These are phyloP conservation scores for Girardinichthys multiradiatus DNA, from an alignment of 2,113 vertebrate genomes.

Conservation along the genomic window DNA sequence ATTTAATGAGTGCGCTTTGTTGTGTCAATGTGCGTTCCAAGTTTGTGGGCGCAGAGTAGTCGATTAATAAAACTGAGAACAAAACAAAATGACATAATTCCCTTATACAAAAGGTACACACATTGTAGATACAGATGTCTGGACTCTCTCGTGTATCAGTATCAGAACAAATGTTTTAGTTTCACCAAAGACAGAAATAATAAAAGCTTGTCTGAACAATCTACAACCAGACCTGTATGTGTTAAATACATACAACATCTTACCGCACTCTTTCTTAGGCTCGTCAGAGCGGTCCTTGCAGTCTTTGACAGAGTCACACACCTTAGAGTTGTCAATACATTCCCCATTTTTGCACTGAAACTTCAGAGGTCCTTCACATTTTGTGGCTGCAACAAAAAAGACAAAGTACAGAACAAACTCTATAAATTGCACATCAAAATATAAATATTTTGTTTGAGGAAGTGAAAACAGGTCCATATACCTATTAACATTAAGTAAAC, in stretches of 20 bases:
- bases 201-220: not conserved
- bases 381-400: constrained; percentile 78
- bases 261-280: constrained; percentile 96
- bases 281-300: constrained; percentile 98
- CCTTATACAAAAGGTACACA: no score
- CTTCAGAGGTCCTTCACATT: constrained; percentile 91
- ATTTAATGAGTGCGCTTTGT: not conserved
- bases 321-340: constrained; percentile 92
- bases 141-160: not conserved
- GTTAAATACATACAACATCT: constrained; percentile 55
- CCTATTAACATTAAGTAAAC: no score
- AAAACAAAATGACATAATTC: not conserved
- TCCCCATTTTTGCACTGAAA: constrained; percentile 97
- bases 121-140: not conserved
- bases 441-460: not conserved
- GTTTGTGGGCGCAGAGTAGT: no score
- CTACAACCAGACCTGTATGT: not conserved
- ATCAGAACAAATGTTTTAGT: not conserved
- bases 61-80: no score
- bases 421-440: not conserved
- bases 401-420: constrained; percentile 12
- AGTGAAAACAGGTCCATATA: not conserved
- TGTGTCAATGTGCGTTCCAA: not conserved
- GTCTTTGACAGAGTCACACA: constrained; percentile 93
- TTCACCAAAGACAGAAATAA: not conserved